phyloP scores from a whole-genome alignment of 2,113 vertebrate genomes.

The Zapus hudsonius region DNA sequence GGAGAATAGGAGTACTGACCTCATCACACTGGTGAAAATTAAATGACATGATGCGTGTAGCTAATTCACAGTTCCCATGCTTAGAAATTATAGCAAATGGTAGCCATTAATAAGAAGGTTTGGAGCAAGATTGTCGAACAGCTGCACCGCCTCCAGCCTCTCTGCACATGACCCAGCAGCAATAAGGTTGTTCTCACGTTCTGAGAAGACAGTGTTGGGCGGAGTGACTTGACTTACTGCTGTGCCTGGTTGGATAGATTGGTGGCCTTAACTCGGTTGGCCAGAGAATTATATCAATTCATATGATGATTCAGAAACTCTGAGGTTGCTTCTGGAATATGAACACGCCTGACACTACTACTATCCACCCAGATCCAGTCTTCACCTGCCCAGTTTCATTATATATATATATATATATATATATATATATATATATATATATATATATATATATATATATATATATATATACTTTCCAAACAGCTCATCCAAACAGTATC shows the following conservation, averaged over 20 bases:
- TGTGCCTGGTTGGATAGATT: rapidly evolving
- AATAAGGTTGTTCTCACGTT: rapidly evolving
- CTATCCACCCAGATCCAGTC: too few species aligned
- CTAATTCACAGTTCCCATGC: background rate
- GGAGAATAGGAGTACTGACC: background rate
- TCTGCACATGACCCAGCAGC: background rate
- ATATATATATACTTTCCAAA: background rate
- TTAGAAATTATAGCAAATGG: background rate
- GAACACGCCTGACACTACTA: rapidly evolving
- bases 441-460: too few species aligned
- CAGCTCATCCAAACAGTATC: too few species aligned
- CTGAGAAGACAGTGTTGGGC: rapidly evolving
- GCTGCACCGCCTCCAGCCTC: too few species aligned
- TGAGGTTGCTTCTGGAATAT: background rate
- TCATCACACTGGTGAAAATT: background rate
- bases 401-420: too few species aligned
- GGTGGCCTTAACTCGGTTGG: too few species aligned
- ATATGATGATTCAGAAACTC: background rate
- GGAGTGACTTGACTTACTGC: rapidly evolving
- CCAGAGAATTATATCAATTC: background rate
- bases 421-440: too few species aligned
- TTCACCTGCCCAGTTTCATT: background rate
- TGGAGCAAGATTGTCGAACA: rapidly evolving
- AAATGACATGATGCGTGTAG: background rate
- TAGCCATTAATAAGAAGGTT: background rate